Evolutionary conservation across 2,888 invertebrate species (phyloP).

Genomic region (Vannuccia rotundouncinata): DNA sequence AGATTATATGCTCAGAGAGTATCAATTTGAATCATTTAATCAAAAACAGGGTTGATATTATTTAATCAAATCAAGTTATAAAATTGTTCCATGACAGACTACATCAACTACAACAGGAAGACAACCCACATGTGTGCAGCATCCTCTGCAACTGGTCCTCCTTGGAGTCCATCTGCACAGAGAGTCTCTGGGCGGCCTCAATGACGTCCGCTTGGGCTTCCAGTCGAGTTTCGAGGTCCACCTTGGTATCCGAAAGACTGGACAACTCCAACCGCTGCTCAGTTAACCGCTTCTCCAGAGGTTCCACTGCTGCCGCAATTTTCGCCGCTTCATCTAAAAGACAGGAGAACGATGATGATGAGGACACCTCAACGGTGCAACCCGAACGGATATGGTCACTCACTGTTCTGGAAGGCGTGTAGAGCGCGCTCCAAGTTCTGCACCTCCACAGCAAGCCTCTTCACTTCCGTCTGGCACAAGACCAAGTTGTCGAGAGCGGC

Average conservation of each 20-base stretch:
- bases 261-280: not conserved
- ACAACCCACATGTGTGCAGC: not conserved
- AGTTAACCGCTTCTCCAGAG: not conserved
- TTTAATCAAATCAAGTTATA: too few species aligned
- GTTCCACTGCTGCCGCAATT: not conserved
- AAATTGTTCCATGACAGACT: too few species aligned
- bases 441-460: not conserved
- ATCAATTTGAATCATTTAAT: too few species aligned
- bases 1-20: too few species aligned
- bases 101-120: too few species aligned
- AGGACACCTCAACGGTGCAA: too few species aligned
- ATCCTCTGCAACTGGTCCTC: not conserved
- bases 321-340: not conserved
- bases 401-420: not conserved
- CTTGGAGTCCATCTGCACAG: not conserved
- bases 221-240: not conserved
- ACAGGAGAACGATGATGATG: not conserved
- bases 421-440: not conserved
- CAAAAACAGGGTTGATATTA: too few species aligned
- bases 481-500: not conserved
- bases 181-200: conserved; percentile 14
- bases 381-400: too few species aligned
- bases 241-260: not conserved
- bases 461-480: not conserved
- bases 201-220: not conserved